phyloP scores from a whole-genome alignment of 2,113 vertebrate species.

The Colius striatus region DNA sequence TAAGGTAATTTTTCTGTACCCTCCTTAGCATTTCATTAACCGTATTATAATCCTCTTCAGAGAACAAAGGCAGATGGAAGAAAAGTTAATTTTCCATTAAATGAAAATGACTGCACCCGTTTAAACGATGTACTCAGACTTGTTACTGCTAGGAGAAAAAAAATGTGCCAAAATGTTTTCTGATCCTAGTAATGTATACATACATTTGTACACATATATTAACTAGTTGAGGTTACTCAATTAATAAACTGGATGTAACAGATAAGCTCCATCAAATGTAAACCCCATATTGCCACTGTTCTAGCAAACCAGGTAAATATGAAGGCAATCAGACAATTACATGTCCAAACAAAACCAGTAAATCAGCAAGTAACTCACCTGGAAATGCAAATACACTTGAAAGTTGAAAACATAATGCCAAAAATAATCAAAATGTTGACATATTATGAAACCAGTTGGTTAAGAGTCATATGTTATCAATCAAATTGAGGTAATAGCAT shows the following conservation, averaged over 20 bases:
- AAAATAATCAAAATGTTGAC: background rate
- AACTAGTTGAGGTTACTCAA: background rate
- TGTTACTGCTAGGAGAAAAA: background rate
- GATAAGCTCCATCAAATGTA: background rate
- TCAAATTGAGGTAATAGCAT: background rate
- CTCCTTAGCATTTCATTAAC: background rate
- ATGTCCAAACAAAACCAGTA: background rate
- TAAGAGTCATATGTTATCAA: background rate
- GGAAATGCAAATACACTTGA: background rate
- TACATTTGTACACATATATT: background rate
- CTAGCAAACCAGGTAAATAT: background rate
- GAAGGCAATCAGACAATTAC: background rate
- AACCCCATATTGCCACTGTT: background rate
- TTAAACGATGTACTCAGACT: background rate
- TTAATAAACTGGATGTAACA: background rate
- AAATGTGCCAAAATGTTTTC: background rate
- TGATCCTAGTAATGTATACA: background rate
- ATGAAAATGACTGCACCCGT: background rate
- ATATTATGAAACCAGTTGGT: background rate
- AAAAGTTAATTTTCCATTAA: slow-evolving; percentile 6
- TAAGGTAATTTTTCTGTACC: background rate
- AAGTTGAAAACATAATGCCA: background rate
- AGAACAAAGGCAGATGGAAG: background rate
- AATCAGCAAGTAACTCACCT: background rate
- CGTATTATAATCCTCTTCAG: background rate